Percentiles rank a stretch among this genome's conserved stretches.
phyloP scores from a whole-genome alignment of 2,888 invertebrate genomes.

The Eurytoma adleriae region DNA sequence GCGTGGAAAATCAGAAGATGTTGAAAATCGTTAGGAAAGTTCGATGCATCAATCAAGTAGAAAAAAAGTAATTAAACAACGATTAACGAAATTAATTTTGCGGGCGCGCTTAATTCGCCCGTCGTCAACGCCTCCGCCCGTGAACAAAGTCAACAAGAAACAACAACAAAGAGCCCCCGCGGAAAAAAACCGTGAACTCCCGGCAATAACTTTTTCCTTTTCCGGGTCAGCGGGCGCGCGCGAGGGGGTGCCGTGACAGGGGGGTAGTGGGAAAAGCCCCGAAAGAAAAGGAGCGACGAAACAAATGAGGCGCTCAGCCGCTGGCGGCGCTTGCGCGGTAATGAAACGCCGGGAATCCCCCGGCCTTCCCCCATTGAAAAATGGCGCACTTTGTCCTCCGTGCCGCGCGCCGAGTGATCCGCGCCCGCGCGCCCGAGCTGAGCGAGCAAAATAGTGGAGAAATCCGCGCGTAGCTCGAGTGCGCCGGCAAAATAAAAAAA shows the following conservation, averaged over 20 bases:
- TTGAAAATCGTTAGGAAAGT: no score
- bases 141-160: background rate
- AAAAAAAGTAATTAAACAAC: no score
- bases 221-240: background rate
- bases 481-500: no score
- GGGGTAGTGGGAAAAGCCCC: background rate
- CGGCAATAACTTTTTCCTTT: slow-evolving; percentile 9
- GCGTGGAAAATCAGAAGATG: no score
- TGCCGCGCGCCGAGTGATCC: background rate
- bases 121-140: background rate
- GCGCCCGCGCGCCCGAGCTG: background rate
- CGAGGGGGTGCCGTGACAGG: background rate
- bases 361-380: slow-evolving; percentile 20
- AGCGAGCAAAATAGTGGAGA: background rate
- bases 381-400: slow-evolving; percentile 29
- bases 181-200: background rate
- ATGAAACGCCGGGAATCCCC: slow-evolving; percentile 37
- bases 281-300: slow-evolving; percentile 6
- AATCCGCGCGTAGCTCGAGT: no score
- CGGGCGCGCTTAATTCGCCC: no score
- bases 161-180: no score
- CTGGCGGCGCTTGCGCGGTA: slow-evolving; percentile 13
- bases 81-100: no score
- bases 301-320: slow-evolving; percentile 30
- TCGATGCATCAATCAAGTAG: no score